Evolutionary conservation across 2,797 vertebrate genomes (phyloP).

Genomic region (Bufotes viridis): DNA sequence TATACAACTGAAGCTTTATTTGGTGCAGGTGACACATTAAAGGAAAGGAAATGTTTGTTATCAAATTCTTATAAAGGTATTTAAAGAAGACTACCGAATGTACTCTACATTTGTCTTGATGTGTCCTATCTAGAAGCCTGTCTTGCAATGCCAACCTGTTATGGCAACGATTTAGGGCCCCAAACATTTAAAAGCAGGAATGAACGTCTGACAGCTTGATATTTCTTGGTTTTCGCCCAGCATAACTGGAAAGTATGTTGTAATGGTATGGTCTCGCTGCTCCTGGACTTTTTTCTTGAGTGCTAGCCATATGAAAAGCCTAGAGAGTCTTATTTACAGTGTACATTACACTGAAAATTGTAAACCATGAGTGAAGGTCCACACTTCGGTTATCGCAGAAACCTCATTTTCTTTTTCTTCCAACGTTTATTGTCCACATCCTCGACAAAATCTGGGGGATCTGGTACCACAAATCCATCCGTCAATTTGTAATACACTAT

Average conservation of each 20-base stretch:
- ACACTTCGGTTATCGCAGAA: constrained; percentile 66
- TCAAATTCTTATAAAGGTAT: too few species aligned
- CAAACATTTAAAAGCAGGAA: not conserved
- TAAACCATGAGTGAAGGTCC: not conserved
- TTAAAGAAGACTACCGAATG: too few species aligned
- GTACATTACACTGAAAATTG: not conserved
- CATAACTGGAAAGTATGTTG: not conserved
- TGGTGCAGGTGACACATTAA: too few species aligned
- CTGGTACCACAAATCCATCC: constrained; percentile 86
- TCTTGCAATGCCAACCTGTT: not conserved
- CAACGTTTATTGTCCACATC: constrained; percentile 77
- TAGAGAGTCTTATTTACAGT: not conserved
- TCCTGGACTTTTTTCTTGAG: not conserved
- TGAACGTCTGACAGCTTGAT: not conserved
- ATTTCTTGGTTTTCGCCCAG: not conserved
- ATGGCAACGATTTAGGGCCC: not conserved
- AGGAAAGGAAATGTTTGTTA: too few species aligned
- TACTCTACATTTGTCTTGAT: too few species aligned
- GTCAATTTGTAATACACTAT: constrained; percentile 92
- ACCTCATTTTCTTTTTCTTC: constrained; percentile 77
- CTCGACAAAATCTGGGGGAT: constrained; percentile 81
- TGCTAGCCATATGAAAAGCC: not conserved
- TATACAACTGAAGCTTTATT: too few species aligned
- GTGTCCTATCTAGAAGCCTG: not conserved
- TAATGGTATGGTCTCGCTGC: too few species aligned